Evolutionary conservation across 1,140 invertebrate genomes (phyloP), one percentile per base, ranked within the genome.

Genomic region (Mesaphorura yosii): DNA sequence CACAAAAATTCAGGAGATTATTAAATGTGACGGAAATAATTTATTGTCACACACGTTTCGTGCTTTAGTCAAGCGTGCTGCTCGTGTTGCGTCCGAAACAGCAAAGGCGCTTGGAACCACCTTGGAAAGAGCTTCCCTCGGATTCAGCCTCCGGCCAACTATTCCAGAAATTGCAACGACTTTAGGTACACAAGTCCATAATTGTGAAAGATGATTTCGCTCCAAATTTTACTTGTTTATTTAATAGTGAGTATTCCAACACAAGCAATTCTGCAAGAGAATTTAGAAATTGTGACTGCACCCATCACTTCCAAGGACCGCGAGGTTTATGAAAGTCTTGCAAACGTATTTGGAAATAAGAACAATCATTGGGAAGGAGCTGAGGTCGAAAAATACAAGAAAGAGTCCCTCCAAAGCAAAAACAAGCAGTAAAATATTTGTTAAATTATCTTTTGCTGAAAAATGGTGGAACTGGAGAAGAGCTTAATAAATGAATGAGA

Each of bases 11-110:
- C n/a, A n/a, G n/a, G n/a, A n/a, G n/a, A n/a, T n/a, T n/a, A n/a
- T n/a, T n/a, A n/a, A n/a, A n/a, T n/a, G n/a, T n/a, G n/a, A n/a
- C n/a, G n/a, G n/a, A n/a, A n/a, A n/a, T n/a, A n/a, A n/a, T n/a
- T n/a, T n/a, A n/a, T n/a, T n/a, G n/a, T n/a, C n/a, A n/a, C n/a
- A n/a, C n/a, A n/a, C n/a, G n/a, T n/a, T n/a, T n/a, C n/a, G n/a
- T n/a, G n/a, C n/a, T n/a, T n/a, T n/a, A 20, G 75, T 82, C 1
- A 88, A 86, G 68, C 66, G 76, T 19, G 64, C 65, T 0, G 73
- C 71, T 53, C 53, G 54, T 51, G 52, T 68, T 41, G 72, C 73
- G 22, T 64, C 65, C 15, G 25, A 58, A 22, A 23, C 73, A 67
- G 63, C 73, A 68, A 49, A 52, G 64, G 23, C 53, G 22, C 44